Evolutionary conservation across 2,888 invertebrate species (phyloP).

Genomic region (Hymenopus coronatus): DNA sequence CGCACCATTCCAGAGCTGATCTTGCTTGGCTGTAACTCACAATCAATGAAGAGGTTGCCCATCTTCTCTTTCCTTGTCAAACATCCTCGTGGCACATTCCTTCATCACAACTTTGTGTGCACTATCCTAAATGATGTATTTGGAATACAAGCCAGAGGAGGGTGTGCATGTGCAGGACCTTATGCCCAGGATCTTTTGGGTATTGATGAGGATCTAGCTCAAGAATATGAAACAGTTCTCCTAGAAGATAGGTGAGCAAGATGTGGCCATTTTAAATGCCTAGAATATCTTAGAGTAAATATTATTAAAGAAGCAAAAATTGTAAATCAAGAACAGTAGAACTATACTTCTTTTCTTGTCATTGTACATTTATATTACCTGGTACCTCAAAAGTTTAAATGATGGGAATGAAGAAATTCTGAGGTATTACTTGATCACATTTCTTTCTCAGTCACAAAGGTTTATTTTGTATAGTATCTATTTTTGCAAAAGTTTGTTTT

Average conservation of each 20-base stretch:
- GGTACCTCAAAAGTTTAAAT: too few species aligned
- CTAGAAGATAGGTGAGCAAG: conserved; percentile 56
- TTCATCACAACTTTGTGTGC: conserved; percentile 86
- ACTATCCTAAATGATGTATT: conserved; percentile 87
- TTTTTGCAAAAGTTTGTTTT: too few species aligned
- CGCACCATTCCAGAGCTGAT: conserved; percentile 76
- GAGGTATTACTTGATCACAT: too few species aligned
- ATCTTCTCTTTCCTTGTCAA: conserved; percentile 84
- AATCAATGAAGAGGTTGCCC: conserved; percentile 67
- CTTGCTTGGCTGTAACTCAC: conserved; percentile 68
- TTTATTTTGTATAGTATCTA: too few species aligned
- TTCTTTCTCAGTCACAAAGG: too few species aligned
- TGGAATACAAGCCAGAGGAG: conserved; percentile 82
- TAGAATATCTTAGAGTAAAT: conserved; percentile 13
- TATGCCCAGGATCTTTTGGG: conserved; percentile 84
- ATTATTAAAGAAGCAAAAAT: background rate
- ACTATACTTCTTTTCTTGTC: too few species aligned
- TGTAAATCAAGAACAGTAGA: too few species aligned
- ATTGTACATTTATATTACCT: too few species aligned
- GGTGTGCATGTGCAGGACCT: conserved; percentile 76
- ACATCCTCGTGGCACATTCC: conserved; percentile 75
- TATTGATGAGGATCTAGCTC: conserved; percentile 72
- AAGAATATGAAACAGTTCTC: conserved; percentile 69
- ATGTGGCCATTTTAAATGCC: background rate
- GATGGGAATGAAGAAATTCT: too few species aligned